Conservation (phyloP, 2,113 vertebrate genomes). For the Oreotrochilus melanogaster region DNA sequence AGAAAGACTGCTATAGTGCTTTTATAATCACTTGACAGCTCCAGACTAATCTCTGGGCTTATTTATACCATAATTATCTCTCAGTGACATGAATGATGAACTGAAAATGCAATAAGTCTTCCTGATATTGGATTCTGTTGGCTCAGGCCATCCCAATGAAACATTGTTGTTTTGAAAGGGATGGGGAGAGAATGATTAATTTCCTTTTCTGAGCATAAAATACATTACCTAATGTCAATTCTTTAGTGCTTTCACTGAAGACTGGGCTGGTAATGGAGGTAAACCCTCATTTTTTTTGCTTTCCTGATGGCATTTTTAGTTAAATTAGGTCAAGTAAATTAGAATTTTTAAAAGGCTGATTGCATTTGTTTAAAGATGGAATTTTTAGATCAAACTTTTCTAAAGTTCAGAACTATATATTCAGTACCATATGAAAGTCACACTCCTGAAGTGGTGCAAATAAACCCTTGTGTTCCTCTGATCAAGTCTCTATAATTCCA, state of each 20-base stretch:
- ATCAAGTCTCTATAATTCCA: background rate
- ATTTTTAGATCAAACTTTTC: background rate
- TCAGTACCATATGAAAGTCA: background rate
- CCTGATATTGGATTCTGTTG: background rate
- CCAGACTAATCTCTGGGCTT: background rate
- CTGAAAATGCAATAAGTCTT: background rate
- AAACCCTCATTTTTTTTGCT: background rate
- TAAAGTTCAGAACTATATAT: background rate
- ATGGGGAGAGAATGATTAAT: background rate
- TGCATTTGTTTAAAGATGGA: background rate
- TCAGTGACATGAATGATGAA: conserved; percentile 10
- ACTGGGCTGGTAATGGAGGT: background rate
- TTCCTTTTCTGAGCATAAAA: background rate
- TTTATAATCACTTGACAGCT: background rate
- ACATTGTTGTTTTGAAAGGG: background rate
- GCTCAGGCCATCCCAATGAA: background rate
- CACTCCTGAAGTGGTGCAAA: background rate
- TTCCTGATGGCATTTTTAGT: background rate
- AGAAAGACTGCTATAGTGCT: background rate
- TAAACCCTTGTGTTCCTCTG: background rate
- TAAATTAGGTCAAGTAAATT: background rate
- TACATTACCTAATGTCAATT: background rate
- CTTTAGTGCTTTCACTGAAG: background rate
- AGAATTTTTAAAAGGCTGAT: background rate
- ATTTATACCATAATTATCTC: conserved; percentile 26